phyloP scores from a whole-genome alignment of 2,888 invertebrate species.

The Branchellion lobata region DNA sequence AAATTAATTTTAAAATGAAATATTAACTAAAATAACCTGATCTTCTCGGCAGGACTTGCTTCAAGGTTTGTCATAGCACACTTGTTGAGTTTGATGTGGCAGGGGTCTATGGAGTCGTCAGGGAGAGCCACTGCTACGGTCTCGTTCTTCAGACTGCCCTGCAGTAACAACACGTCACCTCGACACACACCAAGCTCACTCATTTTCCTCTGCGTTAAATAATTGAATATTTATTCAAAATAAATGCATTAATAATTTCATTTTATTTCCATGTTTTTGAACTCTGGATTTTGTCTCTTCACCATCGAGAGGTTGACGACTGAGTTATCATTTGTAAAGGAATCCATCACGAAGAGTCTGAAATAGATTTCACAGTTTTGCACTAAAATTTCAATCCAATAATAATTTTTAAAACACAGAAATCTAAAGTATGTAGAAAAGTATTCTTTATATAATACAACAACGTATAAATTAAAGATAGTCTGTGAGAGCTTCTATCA shows the following conservation, averaged over 20 bases:
- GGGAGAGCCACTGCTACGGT: conserved; percentile 18
- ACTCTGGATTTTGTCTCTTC: not conserved
- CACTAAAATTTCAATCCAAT: too few relatives aligned
- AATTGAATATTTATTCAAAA: not conserved
- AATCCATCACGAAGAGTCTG: conserved; percentile 14
- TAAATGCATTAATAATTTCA: not conserved
- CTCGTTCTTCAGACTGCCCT: conserved; percentile 31
- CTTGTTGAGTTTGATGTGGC: conserved; percentile 5
- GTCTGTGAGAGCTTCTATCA: too few relatives aligned
- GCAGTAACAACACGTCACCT: conserved; percentile 21
- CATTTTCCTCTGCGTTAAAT: conserved; percentile 6
- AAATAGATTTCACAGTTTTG: too few relatives aligned
- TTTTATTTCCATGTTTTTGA: not conserved
- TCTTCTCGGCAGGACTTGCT: conserved; percentile 28
- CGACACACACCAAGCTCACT: conserved; percentile 16
- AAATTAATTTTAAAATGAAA: too few relatives aligned
- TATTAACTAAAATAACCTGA: too few relatives aligned
- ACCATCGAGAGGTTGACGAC: conserved; percentile 22
- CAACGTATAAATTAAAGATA: too few relatives aligned
- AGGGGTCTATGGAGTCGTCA: conserved; percentile 13
- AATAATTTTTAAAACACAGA: too few relatives aligned
- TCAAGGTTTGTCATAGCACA: conserved; percentile 26
- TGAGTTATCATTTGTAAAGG: conserved; percentile 21
- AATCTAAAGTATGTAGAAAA: too few relatives aligned
- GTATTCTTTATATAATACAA: too few relatives aligned